A percentile compares a stretch with the other conserved stretches of the same genome.
Evolutionary conservation across 2,113 vertebrate genomes (phyloP).

Genomic region (Clinocottus analis): DNA sequence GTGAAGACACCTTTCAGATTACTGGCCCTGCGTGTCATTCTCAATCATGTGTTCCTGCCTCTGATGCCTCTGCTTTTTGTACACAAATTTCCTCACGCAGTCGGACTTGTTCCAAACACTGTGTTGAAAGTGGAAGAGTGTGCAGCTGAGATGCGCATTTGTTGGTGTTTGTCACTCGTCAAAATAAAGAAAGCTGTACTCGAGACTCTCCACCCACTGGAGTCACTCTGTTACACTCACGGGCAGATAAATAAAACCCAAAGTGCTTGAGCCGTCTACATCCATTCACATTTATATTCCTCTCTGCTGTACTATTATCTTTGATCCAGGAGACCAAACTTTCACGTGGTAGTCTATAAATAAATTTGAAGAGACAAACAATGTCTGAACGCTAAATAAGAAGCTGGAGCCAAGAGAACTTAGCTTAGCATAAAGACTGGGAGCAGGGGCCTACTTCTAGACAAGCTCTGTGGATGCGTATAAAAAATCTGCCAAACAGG

Average conservation of each 20-base stretch:
- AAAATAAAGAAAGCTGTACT: slow-evolving; percentile 43
- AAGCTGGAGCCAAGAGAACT: neutral
- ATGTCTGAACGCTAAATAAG: neutral
- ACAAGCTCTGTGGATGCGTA: neutral
- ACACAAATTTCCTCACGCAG: slow-evolving; percentile 3
- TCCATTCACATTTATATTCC: slow-evolving; percentile 36
- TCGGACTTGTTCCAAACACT: slow-evolving; percentile 30
- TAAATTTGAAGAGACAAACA: slow-evolving; percentile 16
- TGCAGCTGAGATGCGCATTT: slow-evolving; percentile 47
- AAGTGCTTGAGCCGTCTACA: slow-evolving; percentile 32
- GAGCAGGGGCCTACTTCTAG: neutral
- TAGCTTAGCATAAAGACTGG: neutral
- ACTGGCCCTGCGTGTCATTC: slow-evolving; percentile 32
- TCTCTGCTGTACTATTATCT: slow-evolving; percentile 28
- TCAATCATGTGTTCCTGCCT: slow-evolving; percentile 45
- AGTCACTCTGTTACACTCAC: slow-evolving; percentile 49
- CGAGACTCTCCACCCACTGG: slow-evolving; percentile 18
- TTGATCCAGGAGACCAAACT: slow-evolving; percentile 24
- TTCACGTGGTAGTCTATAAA: slow-evolving; percentile 21
- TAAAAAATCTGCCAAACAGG: neutral
- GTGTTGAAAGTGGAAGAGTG: slow-evolving; percentile 34
- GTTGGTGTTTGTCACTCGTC: slow-evolving; percentile 57
- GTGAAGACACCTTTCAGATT: slow-evolving; percentile 54
- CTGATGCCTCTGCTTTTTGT: slow-evolving; percentile 37
- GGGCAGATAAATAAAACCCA: slow-evolving; percentile 33